Base-by-base conservation (phyloP, 2,113 vertebrate species). In the Phylloscopus trochiloides region DNA sequence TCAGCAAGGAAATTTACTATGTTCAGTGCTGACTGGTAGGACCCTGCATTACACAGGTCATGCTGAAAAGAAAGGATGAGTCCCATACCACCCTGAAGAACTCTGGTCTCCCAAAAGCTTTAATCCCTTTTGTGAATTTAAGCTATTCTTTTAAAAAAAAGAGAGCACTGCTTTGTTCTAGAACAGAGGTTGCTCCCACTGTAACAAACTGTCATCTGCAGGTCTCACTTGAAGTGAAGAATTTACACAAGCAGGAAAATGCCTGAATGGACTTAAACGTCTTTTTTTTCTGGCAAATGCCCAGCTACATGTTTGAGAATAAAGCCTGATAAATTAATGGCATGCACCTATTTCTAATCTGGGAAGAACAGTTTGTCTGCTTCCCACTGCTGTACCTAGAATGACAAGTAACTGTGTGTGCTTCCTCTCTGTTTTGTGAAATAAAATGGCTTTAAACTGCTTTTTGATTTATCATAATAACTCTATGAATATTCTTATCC, bases 91-190 rank as follows among this genome's bases (percentile, higher is more conserved):
- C 3, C 12, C 45, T 29, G 21, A 66, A 26, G 8, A 38, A 34
- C 19, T 66, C 12, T 32, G 12, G 13, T 14, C 7, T 71, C 71
- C 43, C 17, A 78, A 62, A 20, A 32, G 2, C 2, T 50, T 73
- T 52, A 58, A 83, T 20, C 1, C 2, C 1, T 67, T 89, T 67
- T 6, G 4, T 71, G 16, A 58, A 66, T 86, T 73, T 38, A 59
- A 5, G 6, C 2, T 26, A 7, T 54, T 45, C 4, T 54, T 88
- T 72, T 17, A 17, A 73, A 73, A 73, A 73, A 70, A 32, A 70
- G 6, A 0, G 1, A 73, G 48, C 7, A 57, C 5, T 28, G 3
- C 1, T 66, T 61, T 48, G 3, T n/a, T 86, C 61, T 6, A 50
- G 17, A 65, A 29, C 14, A 26, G 20, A 59, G 1, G 3, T 67